Evolutionary conservation across 1,140 invertebrate genomes (phyloP), one percentile per base, ranked within the genome.

Genomic region (Archivesica marissinica): DNA sequence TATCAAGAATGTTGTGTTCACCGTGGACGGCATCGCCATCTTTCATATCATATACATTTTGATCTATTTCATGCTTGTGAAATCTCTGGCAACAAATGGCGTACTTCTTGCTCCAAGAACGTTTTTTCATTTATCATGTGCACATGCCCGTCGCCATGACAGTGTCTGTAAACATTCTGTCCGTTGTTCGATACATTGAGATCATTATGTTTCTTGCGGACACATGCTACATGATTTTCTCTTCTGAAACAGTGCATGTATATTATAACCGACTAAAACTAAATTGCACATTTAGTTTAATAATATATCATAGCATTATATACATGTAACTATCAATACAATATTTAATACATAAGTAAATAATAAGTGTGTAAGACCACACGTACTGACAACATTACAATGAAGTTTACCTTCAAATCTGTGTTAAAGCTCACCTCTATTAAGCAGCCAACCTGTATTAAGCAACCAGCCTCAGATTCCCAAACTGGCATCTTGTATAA

Each of bases 101-200:
- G 9, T 15, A 68, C 17, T 25, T 38, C 20, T 1, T 41, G 20
- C 1, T 70, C 66, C 6, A 44, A n/a, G 20, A 70, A 70, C 15
- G 50, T 3, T 20, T 72, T 28, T 13, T 72, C 68, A 23, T 72
- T 41, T n/a, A 33, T 15, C 13, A 72, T 15, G 25, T n/a, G 23
- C 20, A 6, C n/a, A n/a, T n/a, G n/a, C 20, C 11, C 23, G 4
- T 9, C 47, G 15, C 20, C 23, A 13, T 50, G 68, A 44, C 68
- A 50, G 35, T 44, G 68, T 0, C 17, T 33, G 23, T 72, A 72
- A 2, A 72, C 3, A n/a, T 25, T 41, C 23, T 72, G 68, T 17
- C 68, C 68, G 50, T 72, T 72, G n/a, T 72, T 72, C 20, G 68
- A 72, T 17, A 30, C 35, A 28, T 72, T 72, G 28, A 47, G 68